Conservation (phyloP, 2,113 vertebrate genomes). For the Bos taurus region ARS-UCD2.0 NC_037329.1:16126501-16127000, state of each 20-base stretch:
- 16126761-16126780: background rate
- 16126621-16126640: conserved; percentile 53
- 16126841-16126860: background rate
- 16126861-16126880: background rate
- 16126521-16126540: background rate
- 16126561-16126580: conserved; percentile 19
- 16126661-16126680: conserved; percentile 47
- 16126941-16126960: background rate
- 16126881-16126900: background rate
- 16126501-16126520: conserved; percentile 2
- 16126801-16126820: background rate
- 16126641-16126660: conserved; percentile 43
- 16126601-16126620: conserved; percentile 55
- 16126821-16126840: background rate
- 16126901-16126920: background rate
- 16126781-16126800: background rate
- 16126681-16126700: conserved; percentile 57
- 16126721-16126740: conserved; percentile 17
- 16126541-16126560: conserved; percentile 1
- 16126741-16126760: conserved; percentile 62
- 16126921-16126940: background rate
- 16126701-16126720: conserved; percentile 49
- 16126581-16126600: conserved; percentile 45
- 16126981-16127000: background rate
- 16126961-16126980: background rate